Base-by-base conservation (phyloP, 2,113 vertebrate genomes). In the Oryzias woworae region DNA sequence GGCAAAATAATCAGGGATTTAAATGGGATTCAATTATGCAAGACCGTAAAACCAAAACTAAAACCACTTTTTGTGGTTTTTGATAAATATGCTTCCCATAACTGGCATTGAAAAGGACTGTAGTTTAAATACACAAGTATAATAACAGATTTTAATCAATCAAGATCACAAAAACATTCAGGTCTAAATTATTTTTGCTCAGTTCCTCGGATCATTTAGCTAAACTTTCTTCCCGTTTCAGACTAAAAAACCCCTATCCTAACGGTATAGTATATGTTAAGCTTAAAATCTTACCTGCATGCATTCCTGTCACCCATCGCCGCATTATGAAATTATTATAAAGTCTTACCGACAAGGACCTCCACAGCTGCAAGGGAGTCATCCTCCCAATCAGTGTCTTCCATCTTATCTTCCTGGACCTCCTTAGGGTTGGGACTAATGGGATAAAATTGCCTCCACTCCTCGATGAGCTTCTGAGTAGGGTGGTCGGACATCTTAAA, bases 381-480 rank as follows among this genome's bases (percentile, higher is more conserved):
- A 47, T 99, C 97, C 87, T 98, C 97, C 96, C 96, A 98, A 76
- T 98, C 96, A 66, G 94, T 90, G 53, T 98, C 95, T 66, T 98
- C 96, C 78, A 95, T 93, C 78, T 96, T 98, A 48, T 98, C 97
- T 66, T 98, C 96, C 53, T 90, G 92, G 36, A 91, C 90, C 64
- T 96, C 95, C 84, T 96, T 98, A 74, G 93, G 84, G 84, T 90
- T 95, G 26, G 95, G 95, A 20, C 94, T 93, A 76, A 99, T 95
- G 58, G 97, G 96, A 89, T 98, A 99, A 82, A 99, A 99, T 53
- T 98, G 97, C 81, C 96, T 95, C 97, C 97, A 99, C 92, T 99
- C 97, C 76, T 97, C 94, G 60, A 98, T 97, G 58, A 98, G 91
- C 88, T 98, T 98, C 88, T 98, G 97, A 41, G 96, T 98, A 1